These are phyloP conservation scores for Pseudachorutes palmiensis DNA, from an alignment of 1,140 invertebrate genomes.

Conservation along the genomic window DNA sequence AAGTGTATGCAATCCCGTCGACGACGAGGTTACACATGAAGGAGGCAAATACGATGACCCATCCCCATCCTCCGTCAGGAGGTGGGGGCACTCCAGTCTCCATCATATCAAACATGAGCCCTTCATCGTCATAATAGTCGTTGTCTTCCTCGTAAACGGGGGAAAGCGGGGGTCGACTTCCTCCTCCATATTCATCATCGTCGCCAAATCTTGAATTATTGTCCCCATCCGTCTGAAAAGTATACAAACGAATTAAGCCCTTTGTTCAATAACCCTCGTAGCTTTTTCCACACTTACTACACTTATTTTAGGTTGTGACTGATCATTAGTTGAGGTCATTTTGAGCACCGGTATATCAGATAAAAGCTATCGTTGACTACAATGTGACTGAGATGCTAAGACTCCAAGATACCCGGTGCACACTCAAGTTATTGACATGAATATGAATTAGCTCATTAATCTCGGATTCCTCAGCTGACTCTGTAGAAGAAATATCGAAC, in stretches of 20 bases:
- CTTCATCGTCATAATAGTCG: slow-evolving; percentile 49
- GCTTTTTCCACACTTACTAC: too few relatives aligned
- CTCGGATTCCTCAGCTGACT: too few relatives aligned
- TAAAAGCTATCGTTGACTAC: too few relatives aligned
- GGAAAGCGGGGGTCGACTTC: slow-evolving; percentile 47
- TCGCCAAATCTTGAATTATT: background rate
- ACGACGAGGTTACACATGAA: slow-evolving; percentile 98
- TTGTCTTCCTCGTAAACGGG: slow-evolving; percentile 31
- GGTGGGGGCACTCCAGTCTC: slow-evolving; percentile 53
- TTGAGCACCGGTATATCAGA: too few relatives aligned
- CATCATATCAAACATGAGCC: slow-evolving; percentile 60
- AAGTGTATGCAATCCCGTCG: slow-evolving; percentile 93
- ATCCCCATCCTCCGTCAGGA: slow-evolving; percentile 73
- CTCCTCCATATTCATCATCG: slow-evolving; percentile 46
- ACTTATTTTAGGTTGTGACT: too few relatives aligned
- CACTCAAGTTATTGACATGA: too few relatives aligned
- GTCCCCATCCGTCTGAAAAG: slow-evolving; percentile 1
- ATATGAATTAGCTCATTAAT: too few relatives aligned
- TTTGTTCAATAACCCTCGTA: background rate
- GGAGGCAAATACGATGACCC: slow-evolving; percentile 89
- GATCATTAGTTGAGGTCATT: too few relatives aligned
- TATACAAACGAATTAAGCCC: background rate
- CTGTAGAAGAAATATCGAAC: too few relatives aligned
- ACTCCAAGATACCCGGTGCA: too few relatives aligned
- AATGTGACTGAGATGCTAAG: too few relatives aligned